phyloP scores from a whole-genome alignment of 2,797 vertebrate species.

The Galaxias olidus region DNA sequence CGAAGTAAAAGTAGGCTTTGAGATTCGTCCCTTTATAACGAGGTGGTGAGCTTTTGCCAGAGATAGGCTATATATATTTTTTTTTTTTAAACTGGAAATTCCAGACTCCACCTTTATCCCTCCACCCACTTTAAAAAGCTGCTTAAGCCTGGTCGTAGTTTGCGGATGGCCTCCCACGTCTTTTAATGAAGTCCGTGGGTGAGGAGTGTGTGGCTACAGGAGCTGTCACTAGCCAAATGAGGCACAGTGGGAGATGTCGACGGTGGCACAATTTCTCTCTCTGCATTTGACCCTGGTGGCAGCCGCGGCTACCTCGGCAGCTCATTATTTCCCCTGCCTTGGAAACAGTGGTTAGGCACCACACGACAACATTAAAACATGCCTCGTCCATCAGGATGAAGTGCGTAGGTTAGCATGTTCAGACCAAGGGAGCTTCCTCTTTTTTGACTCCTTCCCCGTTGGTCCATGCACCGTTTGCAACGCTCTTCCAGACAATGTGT shows the following conservation, averaged over 20 bases:
- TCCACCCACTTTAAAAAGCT: slow-evolving; percentile 4
- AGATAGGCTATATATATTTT: too few species aligned
- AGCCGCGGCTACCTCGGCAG: too few species aligned
- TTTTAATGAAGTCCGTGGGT: slow-evolving; percentile 54
- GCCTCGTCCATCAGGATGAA: background rate
- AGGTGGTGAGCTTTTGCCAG: too few species aligned
- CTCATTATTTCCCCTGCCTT: slow-evolving; percentile 6
- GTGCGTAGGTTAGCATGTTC: background rate
- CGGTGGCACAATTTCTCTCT: background rate
- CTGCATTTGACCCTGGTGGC: slow-evolving; percentile 13
- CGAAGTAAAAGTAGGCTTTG: too few species aligned
- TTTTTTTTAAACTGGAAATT: too few species aligned
- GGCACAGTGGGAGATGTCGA: slow-evolving; percentile 26
- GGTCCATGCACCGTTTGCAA: too few species aligned
- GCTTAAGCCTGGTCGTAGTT: slow-evolving; percentile 18
- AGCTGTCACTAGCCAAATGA: slow-evolving; percentile 49
- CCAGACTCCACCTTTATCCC: too few species aligned
- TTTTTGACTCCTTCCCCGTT: too few species aligned
- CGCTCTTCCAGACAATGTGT: too few species aligned
- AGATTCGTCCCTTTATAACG: too few species aligned
- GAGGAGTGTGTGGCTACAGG: slow-evolving; percentile 16
- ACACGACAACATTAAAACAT: background rate
- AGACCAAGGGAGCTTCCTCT: too few species aligned
- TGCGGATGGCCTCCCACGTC: slow-evolving; percentile 24
- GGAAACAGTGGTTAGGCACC: background rate